Evolutionary conservation across 2,113 vertebrate species (phyloP).

Genomic region (Gnathonemus echidnorhynchus): DNA sequence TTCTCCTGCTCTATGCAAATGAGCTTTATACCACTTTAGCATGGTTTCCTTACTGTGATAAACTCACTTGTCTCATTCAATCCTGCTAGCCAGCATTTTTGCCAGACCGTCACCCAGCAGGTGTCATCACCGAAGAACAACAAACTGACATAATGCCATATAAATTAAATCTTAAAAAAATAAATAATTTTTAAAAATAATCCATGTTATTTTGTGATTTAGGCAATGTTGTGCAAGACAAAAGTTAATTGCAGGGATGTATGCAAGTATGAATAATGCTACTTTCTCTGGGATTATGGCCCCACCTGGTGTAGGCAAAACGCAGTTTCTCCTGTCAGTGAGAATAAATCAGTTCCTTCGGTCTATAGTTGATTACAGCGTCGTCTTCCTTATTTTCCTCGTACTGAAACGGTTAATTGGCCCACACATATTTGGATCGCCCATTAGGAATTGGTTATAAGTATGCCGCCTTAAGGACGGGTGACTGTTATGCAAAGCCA

Average conservation of each 20-base stretch:
- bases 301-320: not conserved
- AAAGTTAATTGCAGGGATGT: not conserved
- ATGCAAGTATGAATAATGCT: not conserved
- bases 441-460: not conserved
- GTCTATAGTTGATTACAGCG: not conserved
- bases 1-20: not conserved
- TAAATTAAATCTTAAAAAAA: not conserved
- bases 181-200: not conserved
- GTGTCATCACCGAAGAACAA: not conserved
- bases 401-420: not conserved
- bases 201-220: not conserved
- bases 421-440: not conserved
- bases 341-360: not conserved
- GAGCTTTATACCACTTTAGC: not conserved
- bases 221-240: not conserved
- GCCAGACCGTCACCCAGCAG: not conserved
- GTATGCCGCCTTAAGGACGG: not conserved
- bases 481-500: not conserved
- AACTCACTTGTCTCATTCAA: not conserved
- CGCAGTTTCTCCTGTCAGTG: not conserved
- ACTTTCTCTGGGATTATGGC: not conserved
- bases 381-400: not conserved
- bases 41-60: not conserved
- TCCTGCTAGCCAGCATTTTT: not conserved
- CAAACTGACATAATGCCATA: not conserved